These are phyloP conservation scores for Salticus scenicus DNA, from an alignment of 2,888 invertebrate species.

Conservation along the genomic window DNA sequence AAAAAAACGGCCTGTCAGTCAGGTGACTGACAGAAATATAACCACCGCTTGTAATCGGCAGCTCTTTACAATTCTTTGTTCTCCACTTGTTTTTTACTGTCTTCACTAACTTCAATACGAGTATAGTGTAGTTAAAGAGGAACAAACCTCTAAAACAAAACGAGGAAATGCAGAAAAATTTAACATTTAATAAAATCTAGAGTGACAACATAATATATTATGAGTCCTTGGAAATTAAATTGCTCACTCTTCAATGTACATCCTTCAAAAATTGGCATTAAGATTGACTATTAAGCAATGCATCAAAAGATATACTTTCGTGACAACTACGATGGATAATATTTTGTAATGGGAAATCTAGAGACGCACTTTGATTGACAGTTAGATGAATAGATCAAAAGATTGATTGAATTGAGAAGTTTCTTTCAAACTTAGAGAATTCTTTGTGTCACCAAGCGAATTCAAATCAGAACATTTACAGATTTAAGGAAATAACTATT, in stretches of 20 bases:
- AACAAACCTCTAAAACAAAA: conserved; percentile 49
- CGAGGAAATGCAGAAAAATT: conserved; percentile 60
- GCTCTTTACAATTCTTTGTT: conserved; percentile 36
- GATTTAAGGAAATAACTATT: conserved; percentile 21
- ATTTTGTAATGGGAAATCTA: background rate
- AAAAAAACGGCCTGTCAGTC: conserved; percentile 6
- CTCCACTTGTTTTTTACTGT: conserved; percentile 9
- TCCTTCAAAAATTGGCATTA: conserved; percentile 35
- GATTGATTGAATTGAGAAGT: conserved; percentile 1
- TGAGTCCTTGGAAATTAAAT: conserved; percentile 58
- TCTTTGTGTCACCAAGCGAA: background rate
- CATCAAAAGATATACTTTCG: conserved; percentile 28
- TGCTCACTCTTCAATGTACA: conserved; percentile 17
- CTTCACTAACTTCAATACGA: background rate
- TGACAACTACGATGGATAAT: conserved; percentile 1
- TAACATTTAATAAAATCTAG: conserved; percentile 35
- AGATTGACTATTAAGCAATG: conserved; percentile 61
- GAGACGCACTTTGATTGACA: conserved; percentile 10
- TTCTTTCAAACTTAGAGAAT: background rate
- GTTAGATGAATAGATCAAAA: background rate
- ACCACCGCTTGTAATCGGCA: conserved; percentile 32
- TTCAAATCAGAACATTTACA: conserved; percentile 18
- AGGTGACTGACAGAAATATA: conserved; percentile 56
- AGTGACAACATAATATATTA: conserved; percentile 63
- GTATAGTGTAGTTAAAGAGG: conserved; percentile 40